A percentile compares a stretch with the other conserved stretches of the same genome.
Evolutionary conservation across 2,113 vertebrate genomes (phyloP).

Genomic region (Hydrochoerus hydrochaeris): DNA sequence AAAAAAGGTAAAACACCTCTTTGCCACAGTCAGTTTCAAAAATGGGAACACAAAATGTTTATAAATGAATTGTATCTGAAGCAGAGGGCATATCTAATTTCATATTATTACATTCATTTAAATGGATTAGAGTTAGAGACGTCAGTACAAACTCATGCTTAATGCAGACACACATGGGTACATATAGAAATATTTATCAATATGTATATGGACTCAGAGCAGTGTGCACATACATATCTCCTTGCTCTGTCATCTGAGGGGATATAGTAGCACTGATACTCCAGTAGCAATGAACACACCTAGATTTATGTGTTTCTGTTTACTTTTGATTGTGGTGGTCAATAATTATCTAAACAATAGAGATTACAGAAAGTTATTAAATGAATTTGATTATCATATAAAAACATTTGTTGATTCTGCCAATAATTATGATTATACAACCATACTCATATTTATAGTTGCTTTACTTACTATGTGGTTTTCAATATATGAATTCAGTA

Average conservation of each 20-base stretch:
- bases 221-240: not conserved
- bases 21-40: not conserved
- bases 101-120: slow-evolving; percentile 21
- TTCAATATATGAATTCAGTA: not conserved
- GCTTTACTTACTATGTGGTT: not conserved
- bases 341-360: slow-evolving; percentile 4
- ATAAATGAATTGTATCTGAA: not conserved
- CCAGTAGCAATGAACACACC: not conserved
- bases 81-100: not conserved
- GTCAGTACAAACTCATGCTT: not conserved
- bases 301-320: not conserved
- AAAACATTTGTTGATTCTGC: not conserved
- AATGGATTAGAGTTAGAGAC: not conserved
- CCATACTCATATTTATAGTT: not conserved
- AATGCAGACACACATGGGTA: not conserved
- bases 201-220: not conserved
- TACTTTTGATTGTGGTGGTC: not conserved
- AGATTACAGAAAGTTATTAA: slow-evolving; percentile 3
- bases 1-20: not conserved
- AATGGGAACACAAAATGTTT: not conserved
- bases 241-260: not conserved
- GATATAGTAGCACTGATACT: not conserved
- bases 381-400: not conserved
- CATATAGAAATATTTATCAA: not conserved
- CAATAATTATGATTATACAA: not conserved